phyloP scores from a whole-genome alignment of 2,888 invertebrate species.

The Iphiclides podalirius region DNA sequence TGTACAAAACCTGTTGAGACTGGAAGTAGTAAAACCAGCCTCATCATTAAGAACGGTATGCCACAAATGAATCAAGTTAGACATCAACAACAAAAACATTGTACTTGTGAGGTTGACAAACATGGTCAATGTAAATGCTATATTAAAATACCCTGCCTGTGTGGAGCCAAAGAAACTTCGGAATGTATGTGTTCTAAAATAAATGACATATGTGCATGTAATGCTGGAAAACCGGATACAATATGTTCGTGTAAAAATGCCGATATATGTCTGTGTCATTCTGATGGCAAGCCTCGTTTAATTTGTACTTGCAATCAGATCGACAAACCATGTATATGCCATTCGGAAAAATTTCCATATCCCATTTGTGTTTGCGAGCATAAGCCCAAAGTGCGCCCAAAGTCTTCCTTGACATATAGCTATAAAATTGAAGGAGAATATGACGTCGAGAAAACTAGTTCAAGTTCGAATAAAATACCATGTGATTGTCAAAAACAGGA shows the following conservation, averaged over 20 bases:
- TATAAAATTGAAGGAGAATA: conserved; percentile 1
- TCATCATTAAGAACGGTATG: conserved; percentile 56
- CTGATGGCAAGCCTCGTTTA: conserved; percentile 46
- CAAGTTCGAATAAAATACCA: conserved; percentile 33
- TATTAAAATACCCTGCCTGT: conserved; percentile 54
- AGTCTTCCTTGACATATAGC: neutral
- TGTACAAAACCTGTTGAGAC: conserved; percentile 47
- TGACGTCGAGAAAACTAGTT: conserved; percentile 4
- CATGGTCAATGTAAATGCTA: conserved; percentile 55
- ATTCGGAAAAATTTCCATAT: conserved; percentile 47
- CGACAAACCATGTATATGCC: conserved; percentile 62
- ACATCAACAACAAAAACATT: conserved; percentile 34
- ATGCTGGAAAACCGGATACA: conserved; percentile 41
- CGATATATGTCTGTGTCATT: conserved; percentile 54
- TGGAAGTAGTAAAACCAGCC: conserved; percentile 50
- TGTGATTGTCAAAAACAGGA: conserved; percentile 56
- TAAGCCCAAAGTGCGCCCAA: conserved; percentile 36
- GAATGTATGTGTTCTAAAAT: conserved; percentile 54
- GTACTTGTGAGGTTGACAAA: conserved; percentile 49
- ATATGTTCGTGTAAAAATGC: conserved; percentile 51
- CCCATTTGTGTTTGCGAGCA: conserved; percentile 55
- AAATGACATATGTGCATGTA: conserved; percentile 56
- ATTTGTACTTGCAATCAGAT: conserved; percentile 53
- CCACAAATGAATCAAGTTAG: conserved; percentile 53
- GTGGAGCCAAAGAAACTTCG: conserved; percentile 49